Conservation (phyloP, 2,888 invertebrate genomes). For the Rotaria macrura region DNA sequence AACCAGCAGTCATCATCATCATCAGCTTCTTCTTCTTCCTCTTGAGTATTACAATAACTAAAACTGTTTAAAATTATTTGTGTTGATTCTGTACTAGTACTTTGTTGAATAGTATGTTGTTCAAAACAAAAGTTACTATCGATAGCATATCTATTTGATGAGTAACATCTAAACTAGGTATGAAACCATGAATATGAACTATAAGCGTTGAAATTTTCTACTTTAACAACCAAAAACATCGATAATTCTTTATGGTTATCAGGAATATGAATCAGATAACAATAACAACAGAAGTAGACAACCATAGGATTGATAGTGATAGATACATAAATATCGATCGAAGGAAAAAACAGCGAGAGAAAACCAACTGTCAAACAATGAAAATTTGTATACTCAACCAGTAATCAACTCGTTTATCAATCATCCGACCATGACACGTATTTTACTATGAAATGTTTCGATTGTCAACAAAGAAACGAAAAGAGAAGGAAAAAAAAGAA, state of each 20-base stretch:
- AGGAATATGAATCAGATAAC: neutral
- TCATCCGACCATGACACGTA: slow-evolving; percentile 3
- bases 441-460: neutral
- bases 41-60: neutral
- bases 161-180: neutral
- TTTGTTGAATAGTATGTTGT: neutral
- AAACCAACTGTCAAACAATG: neutral
- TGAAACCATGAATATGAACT: neutral
- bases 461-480: neutral
- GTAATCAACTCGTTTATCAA: neutral
- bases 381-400: neutral
- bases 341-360: neutral
- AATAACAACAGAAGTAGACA: neutral
- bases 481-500: neutral
- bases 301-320: neutral
- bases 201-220: neutral
- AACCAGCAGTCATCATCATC: neutral
- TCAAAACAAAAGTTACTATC: no score
- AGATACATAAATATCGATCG: neutral
- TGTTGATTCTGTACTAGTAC: neutral
- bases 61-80: neutral
- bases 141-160: no score
- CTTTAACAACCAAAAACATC: neutral
- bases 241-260: neutral
- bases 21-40: neutral